These are phyloP conservation scores for Vanacampus margaritifer DNA, from an alignment of 2,113 vertebrate genomes.

Conservation along the genomic window DNA sequence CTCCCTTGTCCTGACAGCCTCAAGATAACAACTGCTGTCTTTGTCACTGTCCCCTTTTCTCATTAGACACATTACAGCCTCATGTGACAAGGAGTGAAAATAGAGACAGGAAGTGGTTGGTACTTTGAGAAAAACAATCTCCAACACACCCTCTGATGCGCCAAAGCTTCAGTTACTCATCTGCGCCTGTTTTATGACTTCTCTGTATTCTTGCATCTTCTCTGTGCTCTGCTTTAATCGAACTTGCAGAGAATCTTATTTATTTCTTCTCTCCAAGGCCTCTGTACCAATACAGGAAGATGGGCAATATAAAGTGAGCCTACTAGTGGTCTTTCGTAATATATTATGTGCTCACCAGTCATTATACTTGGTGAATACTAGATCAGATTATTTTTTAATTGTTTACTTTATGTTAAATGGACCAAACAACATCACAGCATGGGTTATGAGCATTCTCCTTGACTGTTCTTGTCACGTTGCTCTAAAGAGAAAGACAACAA, in stretches of 20 bases:
- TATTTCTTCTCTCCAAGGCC: neutral
- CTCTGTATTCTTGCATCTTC: neutral
- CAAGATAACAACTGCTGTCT: slow-evolving; percentile 5
- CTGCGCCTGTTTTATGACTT: neutral
- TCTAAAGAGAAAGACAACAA: slow-evolving; percentile 72
- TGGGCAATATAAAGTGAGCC: neutral
- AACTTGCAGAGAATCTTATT: slow-evolving; percentile 2
- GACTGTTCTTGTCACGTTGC: slow-evolving; percentile 66
- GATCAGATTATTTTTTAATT: neutral
- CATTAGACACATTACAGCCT: neutral
- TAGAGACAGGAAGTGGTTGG: slow-evolving; percentile 15
- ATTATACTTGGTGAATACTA: neutral
- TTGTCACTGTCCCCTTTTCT: neutral
- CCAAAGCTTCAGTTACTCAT: neutral
- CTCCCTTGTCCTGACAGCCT: neutral
- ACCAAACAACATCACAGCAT: neutral
- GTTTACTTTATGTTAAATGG: neutral
- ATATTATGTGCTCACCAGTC: neutral
- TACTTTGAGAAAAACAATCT: neutral
- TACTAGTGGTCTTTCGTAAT: neutral
- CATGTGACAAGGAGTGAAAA: slow-evolving; percentile 3
- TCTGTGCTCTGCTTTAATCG: slow-evolving; percentile 9
- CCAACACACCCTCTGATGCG: neutral
- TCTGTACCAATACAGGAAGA: slow-evolving; percentile 7
- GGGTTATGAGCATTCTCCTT: slow-evolving; percentile 66